These are phyloP conservation scores for Aphidoletes aphidimyza DNA, from an alignment of 2,888 invertebrate species.

Conservation along the genomic window DNA sequence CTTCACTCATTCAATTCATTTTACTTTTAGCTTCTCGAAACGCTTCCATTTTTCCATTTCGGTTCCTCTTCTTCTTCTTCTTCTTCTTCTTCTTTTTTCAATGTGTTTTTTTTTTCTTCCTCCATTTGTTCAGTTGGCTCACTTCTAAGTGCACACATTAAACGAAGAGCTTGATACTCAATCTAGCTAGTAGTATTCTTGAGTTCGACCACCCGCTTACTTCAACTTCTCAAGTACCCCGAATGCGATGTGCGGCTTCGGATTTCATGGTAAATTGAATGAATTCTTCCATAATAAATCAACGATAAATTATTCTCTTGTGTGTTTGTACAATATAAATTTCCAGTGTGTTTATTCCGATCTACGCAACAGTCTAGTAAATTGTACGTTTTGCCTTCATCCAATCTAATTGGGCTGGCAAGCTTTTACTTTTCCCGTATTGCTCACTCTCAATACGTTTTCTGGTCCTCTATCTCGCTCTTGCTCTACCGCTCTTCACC, in stretches of 20 bases:
- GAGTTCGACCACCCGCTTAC: background rate
- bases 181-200: background rate
- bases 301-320: slow-evolving; percentile 46
- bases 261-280: slow-evolving; percentile 52
- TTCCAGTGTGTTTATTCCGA: background rate
- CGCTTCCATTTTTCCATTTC: background rate
- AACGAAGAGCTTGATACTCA: background rate
- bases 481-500: background rate
- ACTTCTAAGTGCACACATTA: background rate
- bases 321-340: slow-evolving; percentile 12
- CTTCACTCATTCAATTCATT: background rate
- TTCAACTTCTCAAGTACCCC: background rate
- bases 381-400: background rate
- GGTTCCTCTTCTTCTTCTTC: background rate
- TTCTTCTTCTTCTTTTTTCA: background rate
- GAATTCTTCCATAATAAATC: slow-evolving; percentile 42
- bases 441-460: too few species aligned
- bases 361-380: slow-evolving; percentile 1
- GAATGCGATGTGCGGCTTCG: background rate
- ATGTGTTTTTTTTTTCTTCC: too few species aligned
- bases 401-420: background rate
- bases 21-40: too few species aligned
- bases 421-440: background rate
- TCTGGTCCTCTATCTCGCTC: too few species aligned
- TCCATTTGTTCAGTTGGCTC: too few species aligned